Evolutionary conservation across 2,797 vertebrate genomes (phyloP).

Genomic region (Acanthiza pusilla): DNA sequence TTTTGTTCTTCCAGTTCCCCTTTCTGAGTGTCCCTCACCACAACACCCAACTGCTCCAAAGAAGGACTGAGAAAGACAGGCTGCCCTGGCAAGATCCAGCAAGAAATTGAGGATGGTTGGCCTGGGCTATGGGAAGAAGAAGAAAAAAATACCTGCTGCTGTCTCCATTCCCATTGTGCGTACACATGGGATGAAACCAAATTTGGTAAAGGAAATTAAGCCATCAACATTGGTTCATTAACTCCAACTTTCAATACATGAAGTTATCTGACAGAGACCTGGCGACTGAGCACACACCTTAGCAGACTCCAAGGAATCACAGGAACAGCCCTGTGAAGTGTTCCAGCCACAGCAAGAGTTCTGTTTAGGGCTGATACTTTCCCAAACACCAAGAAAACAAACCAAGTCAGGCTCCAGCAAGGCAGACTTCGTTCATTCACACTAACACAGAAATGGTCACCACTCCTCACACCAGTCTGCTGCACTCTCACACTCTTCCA

Average conservation of each 20-base stretch:
- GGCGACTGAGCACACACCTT: neutral
- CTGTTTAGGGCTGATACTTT: neutral
- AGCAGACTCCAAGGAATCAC: neutral
- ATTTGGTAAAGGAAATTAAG: neutral
- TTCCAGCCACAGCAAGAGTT: neutral
- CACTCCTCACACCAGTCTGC: neutral
- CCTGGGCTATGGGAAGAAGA: neutral
- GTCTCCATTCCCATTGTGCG: neutral
- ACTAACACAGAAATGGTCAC: neutral
- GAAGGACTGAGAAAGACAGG: neutral
- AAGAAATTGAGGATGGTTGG: neutral
- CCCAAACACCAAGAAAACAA: neutral
- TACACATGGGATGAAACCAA: neutral
- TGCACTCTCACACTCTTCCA: neutral
- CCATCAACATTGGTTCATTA: neutral
- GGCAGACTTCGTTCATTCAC: neutral
- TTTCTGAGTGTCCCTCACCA: neutral
- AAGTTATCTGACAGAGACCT: neutral
- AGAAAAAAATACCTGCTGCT: neutral
- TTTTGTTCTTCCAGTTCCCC: neutral
- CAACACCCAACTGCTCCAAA: neutral
- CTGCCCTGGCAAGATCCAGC: neutral
- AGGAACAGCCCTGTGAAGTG: neutral
- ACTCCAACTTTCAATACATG: neutral
- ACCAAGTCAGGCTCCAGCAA: neutral